phyloP scores from a whole-genome alignment of 2,113 vertebrate genomes.

The Psephotus haematonotus region DNA sequence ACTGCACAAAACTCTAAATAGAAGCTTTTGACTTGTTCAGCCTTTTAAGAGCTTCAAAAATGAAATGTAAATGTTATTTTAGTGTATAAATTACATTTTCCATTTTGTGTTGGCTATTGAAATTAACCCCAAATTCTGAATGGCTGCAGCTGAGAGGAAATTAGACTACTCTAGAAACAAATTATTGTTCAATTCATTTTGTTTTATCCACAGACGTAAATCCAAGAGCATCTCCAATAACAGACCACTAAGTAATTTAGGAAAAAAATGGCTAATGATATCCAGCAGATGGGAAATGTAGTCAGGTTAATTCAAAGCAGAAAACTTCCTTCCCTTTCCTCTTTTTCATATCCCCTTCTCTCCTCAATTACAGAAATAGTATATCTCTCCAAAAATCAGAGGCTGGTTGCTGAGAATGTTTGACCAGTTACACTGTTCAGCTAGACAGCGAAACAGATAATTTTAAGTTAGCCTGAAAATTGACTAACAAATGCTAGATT shows the following conservation, averaged over 20 bases:
- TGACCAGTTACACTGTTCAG: neutral
- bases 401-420: neutral
- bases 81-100: neutral
- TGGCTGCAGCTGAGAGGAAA: neutral
- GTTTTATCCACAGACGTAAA: neutral
- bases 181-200: neutral
- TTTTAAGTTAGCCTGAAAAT: neutral
- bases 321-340: neutral
- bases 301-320: neutral
- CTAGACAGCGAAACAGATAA: neutral
- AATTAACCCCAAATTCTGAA: neutral
- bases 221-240: neutral
- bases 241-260: neutral
- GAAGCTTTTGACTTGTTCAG: neutral
- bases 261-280: neutral
- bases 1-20: neutral
- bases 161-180: neutral
- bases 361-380: neutral
- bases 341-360: neutral
- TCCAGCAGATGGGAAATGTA: neutral
- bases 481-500: neutral
- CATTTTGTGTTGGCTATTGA: fast-evolving
- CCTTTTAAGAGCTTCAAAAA: neutral
- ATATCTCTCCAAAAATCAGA: neutral
- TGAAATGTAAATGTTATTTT: neutral